Evolutionary conservation across 2,797 vertebrate genomes (phyloP).

Genomic region (Cephalopachus bancanus): DNA sequence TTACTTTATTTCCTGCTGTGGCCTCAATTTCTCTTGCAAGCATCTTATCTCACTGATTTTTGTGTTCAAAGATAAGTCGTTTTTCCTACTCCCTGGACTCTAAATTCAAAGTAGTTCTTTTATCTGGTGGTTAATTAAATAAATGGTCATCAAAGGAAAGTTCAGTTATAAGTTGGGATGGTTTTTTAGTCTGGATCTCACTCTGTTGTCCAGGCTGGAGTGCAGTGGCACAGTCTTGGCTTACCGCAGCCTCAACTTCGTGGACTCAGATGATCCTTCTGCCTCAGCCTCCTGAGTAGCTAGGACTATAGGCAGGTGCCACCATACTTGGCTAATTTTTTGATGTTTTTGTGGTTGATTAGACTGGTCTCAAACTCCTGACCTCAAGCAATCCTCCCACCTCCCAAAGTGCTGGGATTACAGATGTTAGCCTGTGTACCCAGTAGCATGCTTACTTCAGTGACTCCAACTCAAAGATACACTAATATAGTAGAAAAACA

Average conservation of each 20-base stretch:
- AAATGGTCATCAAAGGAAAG: not conserved
- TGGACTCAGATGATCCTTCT: no score
- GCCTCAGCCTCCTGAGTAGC: no score
- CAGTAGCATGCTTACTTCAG: not conserved
- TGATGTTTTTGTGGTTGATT: no score
- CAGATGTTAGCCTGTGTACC: no score
- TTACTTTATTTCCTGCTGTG: not conserved
- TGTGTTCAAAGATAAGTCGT: not conserved
- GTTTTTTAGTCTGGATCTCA: not conserved
- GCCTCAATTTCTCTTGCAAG: not conserved
- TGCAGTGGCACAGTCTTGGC: no score
- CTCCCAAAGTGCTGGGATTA: no score
- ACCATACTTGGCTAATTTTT: no score
- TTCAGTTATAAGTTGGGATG: not conserved
- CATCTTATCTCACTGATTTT: not conserved
- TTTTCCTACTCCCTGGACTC: not conserved
- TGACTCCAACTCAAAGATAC: not conserved
- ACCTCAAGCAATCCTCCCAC: no score
- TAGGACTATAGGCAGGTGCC: no score
- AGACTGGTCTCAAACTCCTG: no score
- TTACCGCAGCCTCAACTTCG: no score
- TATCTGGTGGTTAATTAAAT: not conserved
- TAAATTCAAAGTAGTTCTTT: conserved; percentile 18
- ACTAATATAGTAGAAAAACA: not conserved
- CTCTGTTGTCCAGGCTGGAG: no score